Conservation (phyloP, 2,888 invertebrate species). For the Mythimna impura region DNA sequence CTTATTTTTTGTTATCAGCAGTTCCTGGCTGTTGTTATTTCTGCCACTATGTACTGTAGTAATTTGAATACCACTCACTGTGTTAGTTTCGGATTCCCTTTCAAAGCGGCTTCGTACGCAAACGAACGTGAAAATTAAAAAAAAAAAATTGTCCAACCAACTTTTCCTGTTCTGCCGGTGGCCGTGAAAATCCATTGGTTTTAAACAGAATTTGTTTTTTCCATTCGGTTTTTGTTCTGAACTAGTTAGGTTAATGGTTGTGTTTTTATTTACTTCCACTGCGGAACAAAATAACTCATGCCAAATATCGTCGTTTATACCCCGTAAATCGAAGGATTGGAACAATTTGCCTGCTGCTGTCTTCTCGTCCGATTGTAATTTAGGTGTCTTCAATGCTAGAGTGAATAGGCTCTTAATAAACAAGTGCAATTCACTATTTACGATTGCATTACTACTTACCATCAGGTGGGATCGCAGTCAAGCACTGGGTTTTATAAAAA, state of each 20-base stretch:
- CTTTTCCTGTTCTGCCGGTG: not conserved
- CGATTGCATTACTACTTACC: too few species aligned
- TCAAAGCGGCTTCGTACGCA: not conserved
- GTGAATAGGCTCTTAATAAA: too few species aligned
- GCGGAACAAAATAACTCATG: not conserved
- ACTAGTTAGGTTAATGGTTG: not conserved
- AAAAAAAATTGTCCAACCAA: not conserved
- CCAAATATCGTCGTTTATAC: too few species aligned
- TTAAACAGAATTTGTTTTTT: not conserved
- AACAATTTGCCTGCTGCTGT: too few species aligned
- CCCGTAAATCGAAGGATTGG: too few species aligned
- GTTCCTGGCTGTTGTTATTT: not conserved
- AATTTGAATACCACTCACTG: too few species aligned
- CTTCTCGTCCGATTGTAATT: too few species aligned
- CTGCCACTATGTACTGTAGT: not conserved
- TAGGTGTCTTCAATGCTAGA: too few species aligned
- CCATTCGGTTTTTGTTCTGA: not conserved
- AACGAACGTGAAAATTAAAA: not conserved
- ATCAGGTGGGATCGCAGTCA: too few species aligned
- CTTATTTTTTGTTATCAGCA: not conserved
- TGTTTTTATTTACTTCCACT: not conserved
- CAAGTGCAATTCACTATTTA: too few species aligned
- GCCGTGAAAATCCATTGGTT: not conserved
- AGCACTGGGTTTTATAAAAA: too few species aligned
- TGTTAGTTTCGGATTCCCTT: constrained; percentile 11